Conservation (phyloP, 1,140 invertebrate genomes). For the Dendroctonus valens region DNA sequence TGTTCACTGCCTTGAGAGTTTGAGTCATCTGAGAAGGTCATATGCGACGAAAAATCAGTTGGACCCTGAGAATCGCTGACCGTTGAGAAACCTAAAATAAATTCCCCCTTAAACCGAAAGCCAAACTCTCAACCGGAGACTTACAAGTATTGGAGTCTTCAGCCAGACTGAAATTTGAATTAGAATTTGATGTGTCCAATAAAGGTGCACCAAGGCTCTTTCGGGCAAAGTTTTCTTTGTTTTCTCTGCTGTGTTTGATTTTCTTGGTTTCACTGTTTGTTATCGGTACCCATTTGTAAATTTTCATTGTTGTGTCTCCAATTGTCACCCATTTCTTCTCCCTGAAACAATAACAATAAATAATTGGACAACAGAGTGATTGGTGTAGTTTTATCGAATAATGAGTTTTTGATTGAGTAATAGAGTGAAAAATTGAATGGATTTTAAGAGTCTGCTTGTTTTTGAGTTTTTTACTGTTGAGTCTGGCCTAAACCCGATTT, state of each 20-base stretch:
- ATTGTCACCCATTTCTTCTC: constrained; percentile 99
- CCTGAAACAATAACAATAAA: constrained; percentile 56
- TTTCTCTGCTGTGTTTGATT: constrained; percentile 61
- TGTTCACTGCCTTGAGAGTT: constrained; percentile 81
- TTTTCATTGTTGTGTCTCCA: constrained; percentile 97
- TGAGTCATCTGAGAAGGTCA: constrained; percentile 86
- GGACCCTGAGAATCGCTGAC: constrained; percentile 85
- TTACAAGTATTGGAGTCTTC: constrained; percentile 89
- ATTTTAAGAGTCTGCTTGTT: background rate
- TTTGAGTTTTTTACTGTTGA: too few species aligned
- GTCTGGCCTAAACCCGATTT: too few species aligned
- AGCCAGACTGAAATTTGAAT: constrained; percentile 77
- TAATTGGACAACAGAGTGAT: too few species aligned
- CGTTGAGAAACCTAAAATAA: constrained; percentile 75
- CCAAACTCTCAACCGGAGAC: constrained; percentile 40
- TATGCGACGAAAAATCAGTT: constrained; percentile 78
- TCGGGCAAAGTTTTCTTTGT: constrained; percentile 75
- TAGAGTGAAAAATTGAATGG: too few species aligned
- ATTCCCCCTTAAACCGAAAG: constrained; percentile 4
- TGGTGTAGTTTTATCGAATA: too few species aligned
- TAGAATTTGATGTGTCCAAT: constrained; percentile 75
- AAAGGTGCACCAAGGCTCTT: constrained; percentile 57
- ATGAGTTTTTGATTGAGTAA: too few species aligned
- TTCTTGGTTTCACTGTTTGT: constrained; percentile 69
- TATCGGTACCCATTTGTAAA: constrained; percentile 97